Evolutionary conservation across 2,888 invertebrate genomes (phyloP).

Genomic region (Sarcophaga rosellei): DNA sequence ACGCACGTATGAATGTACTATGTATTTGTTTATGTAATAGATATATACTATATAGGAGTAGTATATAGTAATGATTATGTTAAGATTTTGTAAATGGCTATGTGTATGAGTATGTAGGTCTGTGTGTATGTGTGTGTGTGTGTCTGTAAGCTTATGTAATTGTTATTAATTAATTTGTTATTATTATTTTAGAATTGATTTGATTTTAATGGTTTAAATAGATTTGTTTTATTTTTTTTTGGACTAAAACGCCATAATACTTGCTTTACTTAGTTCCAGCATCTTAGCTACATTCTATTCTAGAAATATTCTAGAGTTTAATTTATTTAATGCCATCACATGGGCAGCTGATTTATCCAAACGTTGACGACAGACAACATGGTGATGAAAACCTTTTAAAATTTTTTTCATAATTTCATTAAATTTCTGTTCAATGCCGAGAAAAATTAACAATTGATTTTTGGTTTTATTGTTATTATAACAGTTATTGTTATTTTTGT

Average conservation of each 20-base stretch:
- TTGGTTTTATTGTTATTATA: slow-evolving; percentile 1
- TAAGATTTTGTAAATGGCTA: background rate
- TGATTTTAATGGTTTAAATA: slow-evolving; percentile 17
- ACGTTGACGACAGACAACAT: slow-evolving; percentile 13
- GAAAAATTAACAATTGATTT: slow-evolving; percentile 34
- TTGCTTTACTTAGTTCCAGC: slow-evolving; percentile 82
- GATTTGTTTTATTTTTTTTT: slow-evolving; percentile 53
- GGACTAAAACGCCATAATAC: slow-evolving; percentile 81
- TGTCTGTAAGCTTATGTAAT: slow-evolving; percentile 5
- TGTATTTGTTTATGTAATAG: too few relatives aligned
- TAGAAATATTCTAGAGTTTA: slow-evolving; percentile 81
- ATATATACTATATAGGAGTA: background rate
- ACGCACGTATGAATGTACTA: too few relatives aligned
- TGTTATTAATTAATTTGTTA: slow-evolving; percentile 14
- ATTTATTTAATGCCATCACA: slow-evolving; percentile 63
- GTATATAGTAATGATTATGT: background rate
- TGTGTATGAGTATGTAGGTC: background rate
- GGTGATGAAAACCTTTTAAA: slow-evolving; percentile 65
- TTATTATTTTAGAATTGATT: slow-evolving; percentile 48
- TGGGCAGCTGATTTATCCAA: slow-evolving; percentile 45
- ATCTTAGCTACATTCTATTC: slow-evolving; percentile 81
- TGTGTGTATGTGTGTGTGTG: background rate
- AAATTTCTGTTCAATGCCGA: slow-evolving; percentile 58
- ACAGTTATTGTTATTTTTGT: background rate
- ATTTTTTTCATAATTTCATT: slow-evolving; percentile 52